Base-by-base conservation (phyloP, 2,797 vertebrate genomes). In the Euphonia xanthogaster region DNA sequence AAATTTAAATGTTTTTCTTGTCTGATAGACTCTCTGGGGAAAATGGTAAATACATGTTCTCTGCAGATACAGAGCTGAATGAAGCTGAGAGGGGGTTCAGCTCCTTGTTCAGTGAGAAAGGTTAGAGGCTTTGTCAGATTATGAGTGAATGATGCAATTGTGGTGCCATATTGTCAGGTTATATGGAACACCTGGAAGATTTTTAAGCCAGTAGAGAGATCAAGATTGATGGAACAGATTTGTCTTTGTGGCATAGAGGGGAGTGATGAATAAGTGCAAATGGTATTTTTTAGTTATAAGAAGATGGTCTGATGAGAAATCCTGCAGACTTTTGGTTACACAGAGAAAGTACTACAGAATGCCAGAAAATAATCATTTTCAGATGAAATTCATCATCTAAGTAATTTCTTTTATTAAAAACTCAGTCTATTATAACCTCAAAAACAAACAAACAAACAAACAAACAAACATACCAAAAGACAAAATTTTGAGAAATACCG, bases 201-300 rank as follows among this genome's bases (percentile, higher is more conserved):
- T 28, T 96, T 91, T 74, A 65, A 84, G 39, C 14, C 6, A 42
- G 45, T 21, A 60, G 53, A 80, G 72, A 55, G 75, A 93, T 37
- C n/a, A 68, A 72, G 82, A 88, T 7, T 35, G 73, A 88, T 94
- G 37, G 55, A 71, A 91, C 40, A 85, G 81, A 87, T 94, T 91
- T 88, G 44, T 94, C 91, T 85, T 83, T 66, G 51, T 70, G 54
- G 47, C 47, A 55, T 28, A n/a, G 27, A 62, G 17, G n/a, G 19
- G 40, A 88, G 65, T 78, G 79, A 80, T 88, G 79, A 94, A 78
- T 90, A 86, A 88, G 73, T 61, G 58, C 28, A 91, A 83, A 77
- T 63, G 27, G 35, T 74, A 53, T 57, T 80, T 93, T 93, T 89
- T 91, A 89, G 93, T 94, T 88, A 53, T 76, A 71, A 57, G 65